These are phyloP conservation scores for Pleuronectes platessa DNA, from an alignment of 2,113 vertebrate species.

Conservation along the genomic window DNA sequence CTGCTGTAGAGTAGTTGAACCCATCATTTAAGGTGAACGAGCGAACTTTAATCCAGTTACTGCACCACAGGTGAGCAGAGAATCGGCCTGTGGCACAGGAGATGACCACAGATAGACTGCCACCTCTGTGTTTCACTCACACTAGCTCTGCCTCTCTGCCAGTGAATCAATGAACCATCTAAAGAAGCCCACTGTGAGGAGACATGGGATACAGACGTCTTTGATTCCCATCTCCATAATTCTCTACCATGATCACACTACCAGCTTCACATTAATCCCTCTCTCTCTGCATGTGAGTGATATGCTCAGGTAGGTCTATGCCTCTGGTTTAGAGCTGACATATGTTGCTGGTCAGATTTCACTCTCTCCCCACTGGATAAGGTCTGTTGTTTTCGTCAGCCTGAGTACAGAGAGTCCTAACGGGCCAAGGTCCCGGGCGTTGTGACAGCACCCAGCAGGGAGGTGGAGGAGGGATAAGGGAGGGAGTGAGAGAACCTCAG, in stretches of 20 bases:
- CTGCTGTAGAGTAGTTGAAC: background rate
- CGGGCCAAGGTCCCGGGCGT: background rate
- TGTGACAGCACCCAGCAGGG: slow-evolving; percentile 22
- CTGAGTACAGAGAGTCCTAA: background rate
- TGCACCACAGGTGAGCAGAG: background rate
- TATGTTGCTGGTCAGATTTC: background rate
- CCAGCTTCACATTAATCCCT: background rate
- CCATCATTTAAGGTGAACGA: background rate
- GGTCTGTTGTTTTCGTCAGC: slow-evolving; percentile 18
- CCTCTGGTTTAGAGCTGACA: background rate
- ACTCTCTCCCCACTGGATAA: slow-evolving; percentile 10
- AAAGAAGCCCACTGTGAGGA: too few species aligned
- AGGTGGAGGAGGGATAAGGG: slow-evolving; percentile 3
- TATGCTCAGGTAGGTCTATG: background rate
- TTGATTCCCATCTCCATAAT: background rate
- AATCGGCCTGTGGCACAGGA: background rate
- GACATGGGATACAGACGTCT: too few species aligned
- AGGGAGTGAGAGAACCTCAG: background rate
- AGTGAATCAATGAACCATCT: too few species aligned
- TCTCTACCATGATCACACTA: background rate
- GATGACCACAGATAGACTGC: too few species aligned
- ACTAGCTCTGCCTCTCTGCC: background rate
- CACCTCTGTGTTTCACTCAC: background rate
- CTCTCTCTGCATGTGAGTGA: background rate
- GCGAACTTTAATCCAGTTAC: background rate